phyloP scores from a whole-genome alignment of 2,113 vertebrate genomes.

The Cyrtonyx montezumae region DNA sequence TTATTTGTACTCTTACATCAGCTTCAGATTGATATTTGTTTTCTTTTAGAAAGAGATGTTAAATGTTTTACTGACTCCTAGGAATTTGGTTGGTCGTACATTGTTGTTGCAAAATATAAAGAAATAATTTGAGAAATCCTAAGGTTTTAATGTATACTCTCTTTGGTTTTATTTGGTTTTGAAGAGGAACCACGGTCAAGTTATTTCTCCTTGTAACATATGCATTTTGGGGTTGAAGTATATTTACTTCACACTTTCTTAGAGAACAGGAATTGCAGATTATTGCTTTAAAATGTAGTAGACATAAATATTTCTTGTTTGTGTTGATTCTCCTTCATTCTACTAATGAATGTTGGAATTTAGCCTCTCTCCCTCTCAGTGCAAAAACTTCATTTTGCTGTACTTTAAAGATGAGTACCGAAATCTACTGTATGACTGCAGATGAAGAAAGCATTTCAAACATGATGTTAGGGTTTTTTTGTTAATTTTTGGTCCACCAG shows the following conservation, averaged over 20 bases:
- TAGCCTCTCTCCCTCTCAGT: neutral
- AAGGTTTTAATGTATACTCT: neutral
- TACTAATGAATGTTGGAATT: neutral
- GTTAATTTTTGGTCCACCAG: neutral
- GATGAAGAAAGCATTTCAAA: neutral
- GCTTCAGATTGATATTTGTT: neutral
- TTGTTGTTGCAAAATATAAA: neutral
- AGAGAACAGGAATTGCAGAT: neutral
- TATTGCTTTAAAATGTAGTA: neutral
- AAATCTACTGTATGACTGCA: neutral
- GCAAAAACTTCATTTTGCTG: neutral
- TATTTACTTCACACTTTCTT: neutral
- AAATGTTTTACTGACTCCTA: neutral
- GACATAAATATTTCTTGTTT: neutral
- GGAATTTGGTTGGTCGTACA: neutral
- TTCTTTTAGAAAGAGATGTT: neutral
- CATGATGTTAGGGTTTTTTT: neutral
- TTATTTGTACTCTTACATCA: neutral
- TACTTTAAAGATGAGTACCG: neutral
- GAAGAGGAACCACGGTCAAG: rapidly evolving
- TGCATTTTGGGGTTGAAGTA: neutral
- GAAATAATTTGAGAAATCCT: neutral
- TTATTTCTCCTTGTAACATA: neutral
- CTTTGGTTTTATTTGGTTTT: neutral
- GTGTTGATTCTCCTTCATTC: neutral